A percentile compares a stretch with the other conserved stretches of the same genome.
Evolutionary conservation across 1,140 invertebrate genomes (phyloP).

Genomic region (Dolichoris vasculosae): DNA sequence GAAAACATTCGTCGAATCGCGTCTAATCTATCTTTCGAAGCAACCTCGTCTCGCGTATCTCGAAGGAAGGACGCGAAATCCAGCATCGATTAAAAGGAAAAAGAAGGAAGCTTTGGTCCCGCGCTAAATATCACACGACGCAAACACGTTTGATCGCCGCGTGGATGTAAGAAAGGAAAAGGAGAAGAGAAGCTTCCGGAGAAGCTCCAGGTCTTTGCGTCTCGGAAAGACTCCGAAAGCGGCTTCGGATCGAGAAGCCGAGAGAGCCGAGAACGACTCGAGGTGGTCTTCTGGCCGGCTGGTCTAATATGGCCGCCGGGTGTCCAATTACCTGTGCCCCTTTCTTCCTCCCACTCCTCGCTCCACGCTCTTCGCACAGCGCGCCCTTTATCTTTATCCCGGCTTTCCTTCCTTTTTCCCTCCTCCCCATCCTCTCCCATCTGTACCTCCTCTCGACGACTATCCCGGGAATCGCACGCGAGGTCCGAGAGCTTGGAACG

Average conservation of each 20-base stretch:
- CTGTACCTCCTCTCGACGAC: too few species aligned
- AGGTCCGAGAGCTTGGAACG: too few species aligned
- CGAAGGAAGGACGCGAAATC: neutral
- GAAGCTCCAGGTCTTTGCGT: neutral
- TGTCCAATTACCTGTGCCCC: slow-evolving; percentile 71
- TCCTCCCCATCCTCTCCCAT: too few species aligned
- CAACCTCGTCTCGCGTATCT: neutral
- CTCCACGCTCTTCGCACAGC: neutral
- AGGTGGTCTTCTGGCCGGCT: neutral
- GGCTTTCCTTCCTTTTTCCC: too few species aligned
- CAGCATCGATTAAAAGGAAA: neutral
- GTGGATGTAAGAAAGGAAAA: neutral
- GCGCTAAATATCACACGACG: neutral
- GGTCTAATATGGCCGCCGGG: slow-evolving; percentile 73
- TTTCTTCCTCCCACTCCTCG: slow-evolving; percentile 40
- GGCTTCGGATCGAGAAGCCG: neutral
- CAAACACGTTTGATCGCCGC: neutral
- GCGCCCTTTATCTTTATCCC: slow-evolving; percentile 9
- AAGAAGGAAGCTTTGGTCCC: neutral
- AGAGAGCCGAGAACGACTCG: neutral
- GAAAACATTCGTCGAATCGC: neutral
- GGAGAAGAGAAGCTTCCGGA: neutral
- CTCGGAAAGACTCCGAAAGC: slow-evolving; percentile 12
- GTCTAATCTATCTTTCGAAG: neutral
- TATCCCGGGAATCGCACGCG: too few species aligned